phyloP scores from a whole-genome alignment of 2,888 invertebrate genomes.

The Cantharis rustica region DNA sequence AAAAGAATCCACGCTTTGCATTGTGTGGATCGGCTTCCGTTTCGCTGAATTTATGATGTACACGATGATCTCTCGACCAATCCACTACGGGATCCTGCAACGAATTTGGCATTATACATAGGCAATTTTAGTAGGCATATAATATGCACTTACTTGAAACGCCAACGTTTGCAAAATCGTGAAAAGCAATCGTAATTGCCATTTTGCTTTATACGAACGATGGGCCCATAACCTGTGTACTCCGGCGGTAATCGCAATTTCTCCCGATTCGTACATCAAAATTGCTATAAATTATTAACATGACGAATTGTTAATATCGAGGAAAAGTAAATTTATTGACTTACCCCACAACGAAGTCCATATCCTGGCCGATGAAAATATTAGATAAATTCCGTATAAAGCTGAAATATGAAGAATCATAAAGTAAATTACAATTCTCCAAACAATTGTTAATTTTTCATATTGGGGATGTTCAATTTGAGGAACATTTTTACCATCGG shows the following conservation, averaged over 20 bases:
- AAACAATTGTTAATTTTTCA: background rate
- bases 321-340: background rate
- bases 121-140: background rate
- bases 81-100: conserved; percentile 69
- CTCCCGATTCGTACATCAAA: background rate
- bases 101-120: background rate
- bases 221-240: conserved; percentile 96
- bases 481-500: background rate
- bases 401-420: background rate
- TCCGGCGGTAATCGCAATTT: conserved; percentile 73
- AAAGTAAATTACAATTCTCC: background rate
- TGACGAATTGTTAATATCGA: background rate
- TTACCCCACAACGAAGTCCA: background rate
- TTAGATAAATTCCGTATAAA: background rate
- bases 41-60: conserved; percentile 77
- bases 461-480: background rate
- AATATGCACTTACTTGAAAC: background rate
- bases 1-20: conserved; percentile 85
- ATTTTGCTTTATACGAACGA: conserved; percentile 85
- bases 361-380: background rate
- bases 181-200: conserved; percentile 55
- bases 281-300: background rate
- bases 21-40: conserved; percentile 85
- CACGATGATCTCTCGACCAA: conserved; percentile 78
- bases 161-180: background rate